These are phyloP conservation scores for Chymomyza procnemis DNA, from an alignment of 2,888 invertebrate genomes.

Conservation along the genomic window DNA sequence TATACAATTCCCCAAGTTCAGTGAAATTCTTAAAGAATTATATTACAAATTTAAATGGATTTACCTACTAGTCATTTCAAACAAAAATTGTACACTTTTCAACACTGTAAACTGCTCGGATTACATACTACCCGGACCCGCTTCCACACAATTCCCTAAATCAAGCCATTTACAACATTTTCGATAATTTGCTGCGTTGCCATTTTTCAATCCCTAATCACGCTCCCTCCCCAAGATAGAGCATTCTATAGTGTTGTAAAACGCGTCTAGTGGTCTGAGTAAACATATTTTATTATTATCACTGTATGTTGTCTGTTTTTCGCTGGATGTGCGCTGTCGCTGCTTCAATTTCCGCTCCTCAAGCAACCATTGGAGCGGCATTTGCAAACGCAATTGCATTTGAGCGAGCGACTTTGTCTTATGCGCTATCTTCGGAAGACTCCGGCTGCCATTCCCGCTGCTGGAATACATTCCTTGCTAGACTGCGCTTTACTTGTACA, in stretches of 20 bases:
- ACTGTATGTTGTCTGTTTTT: constrained; percentile 6
- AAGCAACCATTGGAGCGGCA: constrained; percentile 21
- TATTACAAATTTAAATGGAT: no score
- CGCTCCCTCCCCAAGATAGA: not conserved
- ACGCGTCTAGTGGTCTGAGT: not conserved
- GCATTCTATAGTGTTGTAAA: not conserved
- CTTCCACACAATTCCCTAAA: no score
- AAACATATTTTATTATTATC: constrained; percentile 55
- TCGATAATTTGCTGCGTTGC: no score
- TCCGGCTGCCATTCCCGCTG: constrained; percentile 19
- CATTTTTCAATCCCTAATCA: not conserved
- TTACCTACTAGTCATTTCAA: no score
- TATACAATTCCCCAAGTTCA: no score
- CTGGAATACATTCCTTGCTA: not conserved
- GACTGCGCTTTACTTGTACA: not conserved
- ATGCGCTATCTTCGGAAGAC: constrained; percentile 35
- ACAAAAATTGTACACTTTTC: no score
- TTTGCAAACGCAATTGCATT: constrained; percentile 50
- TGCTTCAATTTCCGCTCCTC: not conserved
- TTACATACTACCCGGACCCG: no score
- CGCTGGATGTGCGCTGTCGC: constrained; percentile 9
- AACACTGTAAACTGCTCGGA: no score
- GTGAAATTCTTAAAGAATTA: no score
- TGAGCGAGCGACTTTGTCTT: constrained; percentile 32
- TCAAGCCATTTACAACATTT: no score